These are phyloP conservation scores for Cydia pomonella DNA, from an alignment of 1,140 invertebrate genomes.

Conservation along the genomic window DNA sequence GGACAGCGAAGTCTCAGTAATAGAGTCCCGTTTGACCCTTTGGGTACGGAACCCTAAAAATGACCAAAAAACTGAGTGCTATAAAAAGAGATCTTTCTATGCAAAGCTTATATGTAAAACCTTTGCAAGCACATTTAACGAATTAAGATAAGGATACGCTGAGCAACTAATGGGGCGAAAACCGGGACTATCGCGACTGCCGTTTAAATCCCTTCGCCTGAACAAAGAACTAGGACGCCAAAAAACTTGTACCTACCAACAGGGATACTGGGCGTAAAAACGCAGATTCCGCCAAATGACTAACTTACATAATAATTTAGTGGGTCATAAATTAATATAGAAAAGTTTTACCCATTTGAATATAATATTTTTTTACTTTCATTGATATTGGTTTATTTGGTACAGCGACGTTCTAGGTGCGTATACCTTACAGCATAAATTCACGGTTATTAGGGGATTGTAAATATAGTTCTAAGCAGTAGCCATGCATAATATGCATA, in stretches of 20 bases:
- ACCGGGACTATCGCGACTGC: constrained; percentile 42
- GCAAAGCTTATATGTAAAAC: constrained; percentile 19
- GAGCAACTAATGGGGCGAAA: constrained; percentile 51
- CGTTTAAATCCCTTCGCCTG: constrained; percentile 43
- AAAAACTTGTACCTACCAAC: constrained; percentile 11
- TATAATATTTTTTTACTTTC: background rate
- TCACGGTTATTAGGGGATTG: no score
- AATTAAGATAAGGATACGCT: constrained; percentile 45
- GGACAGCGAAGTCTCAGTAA: no score
- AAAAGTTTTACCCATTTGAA: background rate
- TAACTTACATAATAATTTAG: background rate
- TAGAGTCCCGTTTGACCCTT: no score
- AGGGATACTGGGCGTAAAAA: background rate
- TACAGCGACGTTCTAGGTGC: background rate
- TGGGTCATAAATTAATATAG: background rate
- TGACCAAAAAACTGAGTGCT: constrained; percentile 1
- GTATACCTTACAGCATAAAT: no score
- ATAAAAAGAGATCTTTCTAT: constrained; percentile 12
- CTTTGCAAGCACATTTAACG: constrained; percentile 38
- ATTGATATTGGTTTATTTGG: background rate
- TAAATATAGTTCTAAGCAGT: no score
- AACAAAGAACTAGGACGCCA: constrained; percentile 41
- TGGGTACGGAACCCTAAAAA: no score
- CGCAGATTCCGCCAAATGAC: background rate
- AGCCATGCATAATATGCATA: no score